Conservation (phyloP, 2,113 vertebrate species). For the Recurvirostra avosetta region DNA sequence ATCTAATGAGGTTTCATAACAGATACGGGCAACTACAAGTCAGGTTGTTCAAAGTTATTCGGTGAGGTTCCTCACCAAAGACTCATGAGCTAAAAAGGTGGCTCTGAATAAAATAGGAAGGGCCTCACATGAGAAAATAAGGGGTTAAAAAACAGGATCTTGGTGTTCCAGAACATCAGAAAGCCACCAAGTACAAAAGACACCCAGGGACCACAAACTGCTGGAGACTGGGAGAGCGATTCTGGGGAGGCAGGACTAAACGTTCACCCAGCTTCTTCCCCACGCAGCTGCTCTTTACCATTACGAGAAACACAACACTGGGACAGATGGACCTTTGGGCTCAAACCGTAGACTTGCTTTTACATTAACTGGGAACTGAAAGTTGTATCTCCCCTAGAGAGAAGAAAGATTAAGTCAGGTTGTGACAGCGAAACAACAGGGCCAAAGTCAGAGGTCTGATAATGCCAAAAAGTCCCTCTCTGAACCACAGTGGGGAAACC, state of each 20-base stretch:
- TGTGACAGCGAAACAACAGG: not conserved
- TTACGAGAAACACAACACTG: rapidly evolving
- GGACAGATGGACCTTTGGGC: not conserved
- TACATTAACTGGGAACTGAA: not conserved
- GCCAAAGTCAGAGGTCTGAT: not conserved
- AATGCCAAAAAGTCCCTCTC: not conserved
- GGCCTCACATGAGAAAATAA: not conserved
- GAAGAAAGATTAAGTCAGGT: not conserved
- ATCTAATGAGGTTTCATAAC: constrained; percentile 1
- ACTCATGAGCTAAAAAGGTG: not conserved
- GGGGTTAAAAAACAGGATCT: not conserved
- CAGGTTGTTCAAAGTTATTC: not conserved
- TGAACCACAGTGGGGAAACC: not conserved
- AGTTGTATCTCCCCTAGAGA: not conserved
- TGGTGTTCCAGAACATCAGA: not conserved
- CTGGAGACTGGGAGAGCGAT: not conserved
- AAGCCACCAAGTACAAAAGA: not conserved
- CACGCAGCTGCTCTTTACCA: not conserved
- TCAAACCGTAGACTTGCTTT: not conserved
- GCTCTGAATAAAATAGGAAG: not conserved
- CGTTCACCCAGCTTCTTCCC: rapidly evolving
- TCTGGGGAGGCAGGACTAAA: not conserved
- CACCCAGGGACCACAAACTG: not conserved
- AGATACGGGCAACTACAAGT: not conserved
- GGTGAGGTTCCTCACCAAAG: not conserved